Conservation (phyloP, 2,888 invertebrate species). For the Plusia festucae region DNA sequence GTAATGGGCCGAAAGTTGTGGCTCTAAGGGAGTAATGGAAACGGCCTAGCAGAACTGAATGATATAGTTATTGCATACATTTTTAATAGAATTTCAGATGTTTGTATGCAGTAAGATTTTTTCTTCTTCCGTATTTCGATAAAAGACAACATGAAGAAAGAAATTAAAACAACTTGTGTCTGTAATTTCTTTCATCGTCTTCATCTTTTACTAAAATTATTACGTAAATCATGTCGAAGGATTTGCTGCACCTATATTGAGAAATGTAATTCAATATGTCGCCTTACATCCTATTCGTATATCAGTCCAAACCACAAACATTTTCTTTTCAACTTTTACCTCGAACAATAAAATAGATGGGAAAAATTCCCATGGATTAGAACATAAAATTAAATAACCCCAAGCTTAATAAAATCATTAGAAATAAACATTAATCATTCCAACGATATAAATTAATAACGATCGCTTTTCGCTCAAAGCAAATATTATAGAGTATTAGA, state of each 20-base stretch:
- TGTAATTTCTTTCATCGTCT: no score
- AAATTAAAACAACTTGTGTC: no score
- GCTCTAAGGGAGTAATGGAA: conserved; percentile 49
- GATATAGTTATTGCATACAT: conserved; percentile 10
- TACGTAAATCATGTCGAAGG: no score
- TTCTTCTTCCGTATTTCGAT: no score
- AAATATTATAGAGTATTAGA: conserved; percentile 65
- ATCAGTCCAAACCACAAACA: not conserved
- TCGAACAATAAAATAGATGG: not conserved
- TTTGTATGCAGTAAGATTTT: no score
- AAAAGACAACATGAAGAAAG: no score
- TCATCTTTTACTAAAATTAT: no score
- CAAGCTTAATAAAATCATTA: conserved; percentile 26
- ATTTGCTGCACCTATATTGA: no score
- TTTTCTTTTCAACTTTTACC: not conserved
- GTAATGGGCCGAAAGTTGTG: conserved; percentile 63
- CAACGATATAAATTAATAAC: conserved; percentile 49
- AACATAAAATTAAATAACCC: conserved; percentile 24
- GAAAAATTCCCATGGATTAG: conserved; percentile 27
- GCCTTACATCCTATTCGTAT: no score
- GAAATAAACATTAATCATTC: conserved; percentile 18
- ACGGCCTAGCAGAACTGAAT: conserved; percentile 17
- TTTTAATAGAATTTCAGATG: no score
- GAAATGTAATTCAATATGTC: no score
- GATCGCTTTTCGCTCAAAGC: conserved; percentile 57